These are phyloP conservation scores for Etheostoma cragini DNA, from an alignment of 2,113 vertebrate species.

Conservation along the genomic window DNA sequence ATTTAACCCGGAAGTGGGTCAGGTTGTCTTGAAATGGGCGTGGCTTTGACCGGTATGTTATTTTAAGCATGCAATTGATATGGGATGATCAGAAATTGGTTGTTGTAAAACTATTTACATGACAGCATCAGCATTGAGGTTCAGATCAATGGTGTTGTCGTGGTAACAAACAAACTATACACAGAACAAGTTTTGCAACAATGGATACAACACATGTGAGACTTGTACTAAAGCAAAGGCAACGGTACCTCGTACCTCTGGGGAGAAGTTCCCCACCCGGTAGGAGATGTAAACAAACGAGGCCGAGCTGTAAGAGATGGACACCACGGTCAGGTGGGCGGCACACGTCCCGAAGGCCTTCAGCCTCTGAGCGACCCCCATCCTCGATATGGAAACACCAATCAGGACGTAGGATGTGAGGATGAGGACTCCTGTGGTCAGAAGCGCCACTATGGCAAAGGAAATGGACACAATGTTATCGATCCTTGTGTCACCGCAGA, in stretches of 20 bases:
- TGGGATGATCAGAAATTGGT: too few species aligned
- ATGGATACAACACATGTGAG: too few species aligned
- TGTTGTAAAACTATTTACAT: too few species aligned
- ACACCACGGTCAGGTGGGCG: slow-evolving; percentile 67
- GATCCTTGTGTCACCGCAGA: slow-evolving; percentile 32
- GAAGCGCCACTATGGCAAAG: slow-evolving; percentile 14
- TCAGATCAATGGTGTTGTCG: too few species aligned
- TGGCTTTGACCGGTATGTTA: too few species aligned
- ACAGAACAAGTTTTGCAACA: too few species aligned
- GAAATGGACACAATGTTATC: slow-evolving; percentile 34
- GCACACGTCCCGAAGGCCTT: slow-evolving; percentile 54
- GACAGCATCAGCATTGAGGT: too few species aligned
- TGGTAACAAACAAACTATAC: too few species aligned
- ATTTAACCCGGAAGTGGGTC: too few species aligned
- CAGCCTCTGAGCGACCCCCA: slow-evolving; percentile 34
- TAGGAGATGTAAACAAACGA: slow-evolving; percentile 69
- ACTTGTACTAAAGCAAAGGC: neutral
- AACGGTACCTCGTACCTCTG: slow-evolving; percentile 32
- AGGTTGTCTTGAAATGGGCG: too few species aligned
- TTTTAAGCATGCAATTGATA: too few species aligned
- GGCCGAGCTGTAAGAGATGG: slow-evolving; percentile 56
- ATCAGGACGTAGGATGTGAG: slow-evolving; percentile 57
- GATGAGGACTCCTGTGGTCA: slow-evolving; percentile 59
- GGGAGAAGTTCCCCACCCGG: slow-evolving; percentile 53
- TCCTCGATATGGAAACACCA: slow-evolving; percentile 33